These are phyloP conservation scores for Coendou prehensilis DNA, from an alignment of 2,797 vertebrate species.

Conservation along the genomic window DNA sequence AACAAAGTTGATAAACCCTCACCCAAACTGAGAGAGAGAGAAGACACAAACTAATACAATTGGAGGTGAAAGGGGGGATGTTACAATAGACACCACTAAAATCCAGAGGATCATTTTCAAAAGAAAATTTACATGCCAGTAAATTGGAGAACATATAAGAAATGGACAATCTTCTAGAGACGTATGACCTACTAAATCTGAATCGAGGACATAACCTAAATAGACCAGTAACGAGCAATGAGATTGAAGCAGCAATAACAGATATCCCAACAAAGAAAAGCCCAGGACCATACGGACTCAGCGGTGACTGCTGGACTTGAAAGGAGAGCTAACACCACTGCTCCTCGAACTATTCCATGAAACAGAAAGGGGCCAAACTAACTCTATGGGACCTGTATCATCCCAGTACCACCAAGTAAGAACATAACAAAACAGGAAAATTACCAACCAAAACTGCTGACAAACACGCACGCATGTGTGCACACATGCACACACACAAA, in stretches of 20 bases:
- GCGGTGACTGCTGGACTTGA: background rate
- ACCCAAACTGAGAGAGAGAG: background rate
- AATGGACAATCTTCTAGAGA: background rate
- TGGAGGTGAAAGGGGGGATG: background rate
- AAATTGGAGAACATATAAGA: background rate
- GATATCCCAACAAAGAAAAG: background rate
- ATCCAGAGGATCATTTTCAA: background rate
- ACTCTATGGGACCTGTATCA: background rate
- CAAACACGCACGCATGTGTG: no score
- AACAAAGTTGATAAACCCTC: background rate
- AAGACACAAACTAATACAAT: background rate
- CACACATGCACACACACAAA: no score
- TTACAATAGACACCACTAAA: background rate
- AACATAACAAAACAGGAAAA: background rate
- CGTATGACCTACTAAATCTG: background rate
- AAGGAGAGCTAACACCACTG: background rate
- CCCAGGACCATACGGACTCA: background rate
- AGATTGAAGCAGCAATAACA: background rate
- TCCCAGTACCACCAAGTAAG: background rate
- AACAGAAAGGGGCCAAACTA: background rate
- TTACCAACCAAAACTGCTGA: background rate
- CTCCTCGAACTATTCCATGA: background rate
- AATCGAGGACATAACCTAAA: background rate
- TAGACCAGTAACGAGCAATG: background rate
- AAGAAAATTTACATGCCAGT: background rate